phyloP scores from a whole-genome alignment of 2,888 invertebrate species.

The Drosophila nigricruria region DNA sequence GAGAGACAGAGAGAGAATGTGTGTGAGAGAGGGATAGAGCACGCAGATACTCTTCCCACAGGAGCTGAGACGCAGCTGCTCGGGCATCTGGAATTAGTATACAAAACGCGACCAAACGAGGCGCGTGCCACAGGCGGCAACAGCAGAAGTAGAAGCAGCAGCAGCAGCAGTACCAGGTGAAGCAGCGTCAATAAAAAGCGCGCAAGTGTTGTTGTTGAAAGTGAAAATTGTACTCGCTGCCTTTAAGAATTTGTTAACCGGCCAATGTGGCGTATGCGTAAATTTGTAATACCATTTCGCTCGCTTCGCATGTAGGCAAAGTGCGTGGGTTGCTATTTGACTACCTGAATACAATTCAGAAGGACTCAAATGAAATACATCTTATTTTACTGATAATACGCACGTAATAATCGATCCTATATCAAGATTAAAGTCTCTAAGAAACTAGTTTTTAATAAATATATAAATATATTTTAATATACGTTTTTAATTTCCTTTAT shows the following conservation, averaged over 20 bases:
- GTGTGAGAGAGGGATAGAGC: conserved; percentile 10
- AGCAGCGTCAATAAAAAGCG: conserved; percentile 49
- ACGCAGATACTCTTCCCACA: conserved; percentile 62
- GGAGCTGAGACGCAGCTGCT: conserved; percentile 71
- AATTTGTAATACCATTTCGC: conserved; percentile 26
- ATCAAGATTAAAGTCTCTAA: not conserved
- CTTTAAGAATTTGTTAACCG: conserved; percentile 21
- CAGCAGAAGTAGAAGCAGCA: conserved; percentile 11
- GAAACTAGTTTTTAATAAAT: not conserved
- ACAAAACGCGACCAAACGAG: conserved; percentile 62
- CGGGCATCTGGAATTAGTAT: conserved; percentile 68
- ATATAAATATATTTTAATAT: not conserved
- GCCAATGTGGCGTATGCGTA: conserved; percentile 50
- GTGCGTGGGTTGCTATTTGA: not conserved
- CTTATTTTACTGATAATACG: not conserved
- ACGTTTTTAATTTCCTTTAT: not conserved
- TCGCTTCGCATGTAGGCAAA: not conserved
- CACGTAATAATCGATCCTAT: not conserved
- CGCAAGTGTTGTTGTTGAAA: conserved; percentile 48
- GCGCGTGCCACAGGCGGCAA: conserved; percentile 54
- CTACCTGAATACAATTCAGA: not conserved
- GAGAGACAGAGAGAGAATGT: not conserved
- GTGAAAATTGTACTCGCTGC: conserved; percentile 57
- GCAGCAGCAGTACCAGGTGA: conserved; percentile 28
- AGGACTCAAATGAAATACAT: not conserved